Percentiles rank a stretch among this genome's conserved stretches.
phyloP scores from a whole-genome alignment of 2,113 vertebrate genomes.

The Chamaetylas fuelleborni region DNA sequence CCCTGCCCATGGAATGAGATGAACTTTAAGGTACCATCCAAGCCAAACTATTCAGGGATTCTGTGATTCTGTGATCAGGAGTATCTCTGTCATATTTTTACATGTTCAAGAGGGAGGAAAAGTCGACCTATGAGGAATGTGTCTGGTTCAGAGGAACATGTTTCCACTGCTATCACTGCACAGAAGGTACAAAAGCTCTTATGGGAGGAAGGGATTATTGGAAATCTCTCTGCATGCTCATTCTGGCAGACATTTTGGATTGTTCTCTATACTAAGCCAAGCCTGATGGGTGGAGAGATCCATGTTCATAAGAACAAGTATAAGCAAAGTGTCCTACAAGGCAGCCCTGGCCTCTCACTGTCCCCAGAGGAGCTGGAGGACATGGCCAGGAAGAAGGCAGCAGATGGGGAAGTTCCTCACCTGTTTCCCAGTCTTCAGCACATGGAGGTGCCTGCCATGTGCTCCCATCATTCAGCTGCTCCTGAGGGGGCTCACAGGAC shows the following conservation, averaged over 20 bases:
- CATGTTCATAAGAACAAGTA: background rate
- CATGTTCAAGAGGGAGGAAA: background rate
- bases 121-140: background rate
- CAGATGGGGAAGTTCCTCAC: background rate
- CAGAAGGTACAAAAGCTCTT: background rate
- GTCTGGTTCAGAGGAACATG: background rate
- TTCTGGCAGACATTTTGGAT: background rate
- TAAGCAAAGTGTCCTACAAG: background rate
- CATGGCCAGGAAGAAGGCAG: background rate
- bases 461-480: background rate
- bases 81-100: background rate
- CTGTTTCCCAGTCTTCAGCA: conserved; percentile 50
- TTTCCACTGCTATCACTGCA: background rate
- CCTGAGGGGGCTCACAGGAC: background rate
- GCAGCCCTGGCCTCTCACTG: background rate
- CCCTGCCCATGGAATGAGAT: background rate
- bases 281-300: background rate
- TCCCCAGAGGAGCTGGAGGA: background rate
- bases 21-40: background rate
- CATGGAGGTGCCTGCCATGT: conserved; percentile 25
- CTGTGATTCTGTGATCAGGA: background rate
- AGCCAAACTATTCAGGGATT: background rate
- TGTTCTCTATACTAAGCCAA: background rate
- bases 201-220: background rate
- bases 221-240: background rate